Evolutionary conservation across 2,113 vertebrate genomes (phyloP).

Genomic region (Bubo bubo): DNA sequence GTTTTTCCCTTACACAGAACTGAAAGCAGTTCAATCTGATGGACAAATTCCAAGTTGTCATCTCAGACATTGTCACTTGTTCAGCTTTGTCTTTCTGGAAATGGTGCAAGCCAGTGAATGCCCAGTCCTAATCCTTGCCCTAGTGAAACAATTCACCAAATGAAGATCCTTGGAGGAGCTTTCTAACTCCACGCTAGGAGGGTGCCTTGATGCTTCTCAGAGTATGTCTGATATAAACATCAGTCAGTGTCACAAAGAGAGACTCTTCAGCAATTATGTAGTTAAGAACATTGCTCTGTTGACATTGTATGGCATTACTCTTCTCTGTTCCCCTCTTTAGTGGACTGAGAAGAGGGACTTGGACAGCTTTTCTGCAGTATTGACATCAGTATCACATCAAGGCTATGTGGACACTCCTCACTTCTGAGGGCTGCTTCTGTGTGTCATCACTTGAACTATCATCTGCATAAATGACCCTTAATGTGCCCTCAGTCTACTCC

Average conservation of each 20-base stretch:
- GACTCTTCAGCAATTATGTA: neutral
- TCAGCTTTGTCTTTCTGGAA: neutral
- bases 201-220: neutral
- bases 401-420: neutral
- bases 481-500: neutral
- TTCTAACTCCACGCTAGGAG: neutral
- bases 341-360: neutral
- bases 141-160: neutral
- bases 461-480: neutral
- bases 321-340: neutral
- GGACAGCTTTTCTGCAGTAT: neutral
- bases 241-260: neutral
- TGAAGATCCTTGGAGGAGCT: neutral
- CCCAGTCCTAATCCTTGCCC: neutral
- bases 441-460: neutral
- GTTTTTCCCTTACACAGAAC: neutral
- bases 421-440: neutral
- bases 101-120: neutral
- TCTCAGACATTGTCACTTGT: neutral
- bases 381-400: neutral
- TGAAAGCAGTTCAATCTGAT: neutral
- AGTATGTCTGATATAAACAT: neutral
- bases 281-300: neutral
- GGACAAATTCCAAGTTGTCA: neutral
- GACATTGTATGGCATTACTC: neutral